A percentile compares a stretch with the other conserved stretches of the same genome.
Evolutionary conservation across 2,888 invertebrate genomes (phyloP).

Genomic region (Ophion slaviceki): DNA sequence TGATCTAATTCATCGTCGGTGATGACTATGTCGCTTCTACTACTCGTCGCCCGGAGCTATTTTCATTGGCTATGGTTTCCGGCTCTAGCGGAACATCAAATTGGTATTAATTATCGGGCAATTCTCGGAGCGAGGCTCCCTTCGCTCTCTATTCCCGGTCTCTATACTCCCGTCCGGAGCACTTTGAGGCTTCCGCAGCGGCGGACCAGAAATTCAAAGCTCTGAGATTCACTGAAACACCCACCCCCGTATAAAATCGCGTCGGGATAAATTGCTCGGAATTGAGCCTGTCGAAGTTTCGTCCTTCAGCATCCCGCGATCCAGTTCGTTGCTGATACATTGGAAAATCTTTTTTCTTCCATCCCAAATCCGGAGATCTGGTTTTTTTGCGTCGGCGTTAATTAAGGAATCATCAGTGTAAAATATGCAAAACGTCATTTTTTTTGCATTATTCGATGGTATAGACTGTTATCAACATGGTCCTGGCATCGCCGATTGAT

Average conservation of each 20-base stretch:
- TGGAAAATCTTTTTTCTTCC: background rate
- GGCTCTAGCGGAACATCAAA: constrained; percentile 63
- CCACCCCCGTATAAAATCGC: constrained; percentile 3
- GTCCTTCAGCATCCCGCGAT: background rate
- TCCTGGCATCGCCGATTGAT: too few species aligned
- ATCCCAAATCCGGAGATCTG: background rate
- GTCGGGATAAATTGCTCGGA: constrained; percentile 14
- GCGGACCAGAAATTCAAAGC: constrained; percentile 39
- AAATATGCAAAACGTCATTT: too few species aligned
- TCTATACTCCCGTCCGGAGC: constrained; percentile 16
- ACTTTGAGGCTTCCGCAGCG: constrained; percentile 7
- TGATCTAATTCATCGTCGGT: constrained; percentile 62
- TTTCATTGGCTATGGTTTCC: constrained; percentile 65
- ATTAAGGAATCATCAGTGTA: too few species aligned
- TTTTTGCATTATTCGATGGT: too few species aligned
- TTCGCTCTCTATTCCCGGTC: constrained; percentile 16
- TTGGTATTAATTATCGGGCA: constrained; percentile 67
- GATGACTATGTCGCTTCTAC: constrained; percentile 35
- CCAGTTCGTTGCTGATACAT: background rate
- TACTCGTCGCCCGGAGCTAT: constrained; percentile 50
- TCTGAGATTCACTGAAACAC: constrained; percentile 24
- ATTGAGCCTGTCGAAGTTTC: constrained; percentile 3
- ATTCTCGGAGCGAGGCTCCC: constrained; percentile 42
- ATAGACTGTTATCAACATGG: too few species aligned
- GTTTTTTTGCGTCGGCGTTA: too few species aligned